Evolutionary conservation across 2,888 invertebrate species (phyloP).

Genomic region (Amitus sp.): DNA sequence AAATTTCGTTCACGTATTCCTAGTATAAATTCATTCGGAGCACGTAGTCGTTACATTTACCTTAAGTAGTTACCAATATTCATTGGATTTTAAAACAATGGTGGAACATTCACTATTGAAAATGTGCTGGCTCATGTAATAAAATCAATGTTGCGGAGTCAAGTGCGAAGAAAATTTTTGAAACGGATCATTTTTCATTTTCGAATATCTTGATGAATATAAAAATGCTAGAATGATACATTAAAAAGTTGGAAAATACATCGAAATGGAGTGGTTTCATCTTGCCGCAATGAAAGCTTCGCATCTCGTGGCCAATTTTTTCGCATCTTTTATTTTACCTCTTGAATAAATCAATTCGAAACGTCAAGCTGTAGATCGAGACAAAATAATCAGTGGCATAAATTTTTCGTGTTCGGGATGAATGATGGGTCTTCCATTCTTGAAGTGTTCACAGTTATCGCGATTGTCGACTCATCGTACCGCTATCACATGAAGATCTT

Average conservation of each 20-base stretch:
- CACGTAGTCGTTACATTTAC: slow-evolving; percentile 17
- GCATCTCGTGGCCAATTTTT: no score
- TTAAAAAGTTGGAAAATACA: no score
- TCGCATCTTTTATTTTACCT: background rate
- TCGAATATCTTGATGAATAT: no score
- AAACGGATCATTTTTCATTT: no score
- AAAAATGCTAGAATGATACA: no score
- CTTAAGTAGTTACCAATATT: slow-evolving; percentile 11
- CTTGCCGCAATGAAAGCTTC: no score
- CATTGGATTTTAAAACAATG: slow-evolving; percentile 5
- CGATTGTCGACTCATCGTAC: slow-evolving; percentile 15
- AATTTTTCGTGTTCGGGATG: background rate
- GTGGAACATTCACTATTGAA: background rate
- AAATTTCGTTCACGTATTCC: slow-evolving; percentile 19
- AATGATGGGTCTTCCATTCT: background rate
- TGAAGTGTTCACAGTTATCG: background rate
- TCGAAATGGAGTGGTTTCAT: no score
- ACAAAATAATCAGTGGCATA: background rate
- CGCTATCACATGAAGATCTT: slow-evolving; percentile 1
- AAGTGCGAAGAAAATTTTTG: no score
- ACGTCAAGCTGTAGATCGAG: background rate
- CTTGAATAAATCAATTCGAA: background rate
- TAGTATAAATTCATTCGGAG: slow-evolving; percentile 13
- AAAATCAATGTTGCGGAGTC: background rate
- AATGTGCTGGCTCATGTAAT: background rate